Percentiles rank a stretch among this genome's conserved stretches.
Conservation (phyloP, 2,113 vertebrate species). For the Oreocharis arfaki region DNA sequence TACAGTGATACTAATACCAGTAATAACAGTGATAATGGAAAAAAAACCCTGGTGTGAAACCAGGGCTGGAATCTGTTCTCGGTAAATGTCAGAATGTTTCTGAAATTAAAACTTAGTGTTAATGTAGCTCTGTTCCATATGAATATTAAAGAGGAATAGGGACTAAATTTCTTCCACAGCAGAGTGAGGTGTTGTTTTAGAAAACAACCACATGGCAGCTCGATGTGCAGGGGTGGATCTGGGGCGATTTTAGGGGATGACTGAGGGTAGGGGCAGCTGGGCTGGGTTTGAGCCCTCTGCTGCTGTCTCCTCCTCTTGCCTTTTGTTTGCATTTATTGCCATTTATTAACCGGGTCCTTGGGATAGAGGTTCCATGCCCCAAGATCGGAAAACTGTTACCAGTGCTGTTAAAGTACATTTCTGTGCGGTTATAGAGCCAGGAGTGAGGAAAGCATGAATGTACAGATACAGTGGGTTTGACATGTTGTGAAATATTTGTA, state of each 20-base stretch:
- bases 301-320: not conserved
- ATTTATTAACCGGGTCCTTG: not conserved
- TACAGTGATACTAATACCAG: not conserved
- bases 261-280: not conserved
- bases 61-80: not conserved
- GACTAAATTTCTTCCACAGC: not conserved
- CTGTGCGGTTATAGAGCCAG: not conserved
- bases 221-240: not conserved
- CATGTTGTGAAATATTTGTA: not conserved
- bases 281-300: not conserved
- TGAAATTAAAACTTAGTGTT: constrained; percentile 46
- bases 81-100: constrained; percentile 22
- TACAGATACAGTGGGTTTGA: not conserved
- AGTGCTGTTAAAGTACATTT: not conserved
- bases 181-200: constrained; percentile 20
- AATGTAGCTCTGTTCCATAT: not conserved
- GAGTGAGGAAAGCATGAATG: not conserved
- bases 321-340: not conserved
- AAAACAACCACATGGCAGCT: not conserved
- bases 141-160: constrained; percentile 38
- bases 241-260: not conserved
- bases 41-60: not conserved
- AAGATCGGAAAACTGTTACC: not conserved
- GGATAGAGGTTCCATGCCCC: not conserved
- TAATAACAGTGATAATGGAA: constrained; percentile 16